Evolutionary conservation across 2,888 invertebrate species (phyloP), one percentile per base, ranked within the genome.

Genomic region (Brachyptera putata): DNA sequence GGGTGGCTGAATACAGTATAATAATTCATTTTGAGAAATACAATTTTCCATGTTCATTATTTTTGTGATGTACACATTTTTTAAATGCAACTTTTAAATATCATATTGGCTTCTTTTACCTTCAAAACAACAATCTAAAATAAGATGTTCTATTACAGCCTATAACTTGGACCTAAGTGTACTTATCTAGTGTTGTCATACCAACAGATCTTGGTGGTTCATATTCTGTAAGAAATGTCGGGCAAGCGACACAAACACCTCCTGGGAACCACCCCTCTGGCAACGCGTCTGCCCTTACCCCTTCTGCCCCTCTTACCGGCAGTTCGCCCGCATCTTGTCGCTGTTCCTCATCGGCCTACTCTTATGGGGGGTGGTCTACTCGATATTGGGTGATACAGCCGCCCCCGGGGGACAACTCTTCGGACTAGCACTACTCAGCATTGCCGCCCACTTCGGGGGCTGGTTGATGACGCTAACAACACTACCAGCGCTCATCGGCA

Each of bases 391-490:
- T 16, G 60, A 11, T 25, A 85, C 86, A 25, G 90, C 89, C 22
- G 90, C 87, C 13, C 91, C 91, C 1, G 88, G 89, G n/a, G 91
- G 91, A 9, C 87, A 87, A 70, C 77, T 93, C 5, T 92, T 90
- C 70, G 85, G 85, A 65, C 76, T 93, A 18, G 89, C 90, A 1
- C 78, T 84, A 1, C 79, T 92, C 1, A 83, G 86, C 49, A 83
- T 92, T 65, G 83, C 83, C 11, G 88, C 91, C 0, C 84, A 92
- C 74, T 85, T 91, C 68, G 91, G 90, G 9, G 93, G 93, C 56
- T 91, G 87, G 84, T 71, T 91, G 24, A 81, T 91, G 75, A 83
- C 87, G 63, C 76, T 91, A 65, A 85, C 90, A 21, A 89, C 89
- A 9, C 76, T 94, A 61, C 94, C 94, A 1, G 85, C 90, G 1